These are phyloP conservation scores for Pseudochromis fuscus DNA, from an alignment of 2,797 vertebrate species.

Conservation along the genomic window DNA sequence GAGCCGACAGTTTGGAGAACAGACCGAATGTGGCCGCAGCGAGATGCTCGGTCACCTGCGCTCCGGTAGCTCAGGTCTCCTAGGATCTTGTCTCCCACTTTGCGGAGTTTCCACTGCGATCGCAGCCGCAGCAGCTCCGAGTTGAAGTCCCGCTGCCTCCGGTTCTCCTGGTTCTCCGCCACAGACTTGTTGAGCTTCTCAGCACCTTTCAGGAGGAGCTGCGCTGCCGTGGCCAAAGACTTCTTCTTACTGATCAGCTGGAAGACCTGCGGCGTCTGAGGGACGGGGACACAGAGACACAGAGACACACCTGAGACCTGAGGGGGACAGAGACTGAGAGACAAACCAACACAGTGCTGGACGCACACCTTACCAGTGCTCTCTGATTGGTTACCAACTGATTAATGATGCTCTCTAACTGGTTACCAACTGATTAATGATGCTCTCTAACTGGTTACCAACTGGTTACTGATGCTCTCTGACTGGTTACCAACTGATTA, in stretches of 20 bases:
- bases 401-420: no score
- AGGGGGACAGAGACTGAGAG: no score
- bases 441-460: no score
- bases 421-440: no score
- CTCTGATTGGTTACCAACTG: no score
- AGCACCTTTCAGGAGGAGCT: constrained; percentile 93
- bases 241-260: constrained; percentile 98
- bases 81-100: constrained; percentile 98
- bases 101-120: constrained; percentile 98
- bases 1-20: background rate
- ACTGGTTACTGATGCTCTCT: no score
- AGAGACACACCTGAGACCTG: no score
- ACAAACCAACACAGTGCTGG: no score
- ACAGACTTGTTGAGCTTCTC: constrained; percentile 95
- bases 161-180: constrained; percentile 94
- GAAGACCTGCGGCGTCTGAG: constrained; percentile 93
- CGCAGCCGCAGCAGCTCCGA: constrained; percentile 93
- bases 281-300: background rate
- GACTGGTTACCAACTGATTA: no score
- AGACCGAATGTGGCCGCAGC: background rate
- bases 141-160: constrained; percentile 96
- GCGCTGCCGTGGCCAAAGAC: constrained; percentile 93
- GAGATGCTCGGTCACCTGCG: constrained; percentile 84
- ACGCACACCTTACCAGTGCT: no score
- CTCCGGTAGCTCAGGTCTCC: constrained; percentile 98